Percentiles rank a stretch among this genome's conserved stretches.
Evolutionary conservation across 2,113 vertebrate genomes (phyloP).

Genomic region (Chloebia gouldiae): DNA sequence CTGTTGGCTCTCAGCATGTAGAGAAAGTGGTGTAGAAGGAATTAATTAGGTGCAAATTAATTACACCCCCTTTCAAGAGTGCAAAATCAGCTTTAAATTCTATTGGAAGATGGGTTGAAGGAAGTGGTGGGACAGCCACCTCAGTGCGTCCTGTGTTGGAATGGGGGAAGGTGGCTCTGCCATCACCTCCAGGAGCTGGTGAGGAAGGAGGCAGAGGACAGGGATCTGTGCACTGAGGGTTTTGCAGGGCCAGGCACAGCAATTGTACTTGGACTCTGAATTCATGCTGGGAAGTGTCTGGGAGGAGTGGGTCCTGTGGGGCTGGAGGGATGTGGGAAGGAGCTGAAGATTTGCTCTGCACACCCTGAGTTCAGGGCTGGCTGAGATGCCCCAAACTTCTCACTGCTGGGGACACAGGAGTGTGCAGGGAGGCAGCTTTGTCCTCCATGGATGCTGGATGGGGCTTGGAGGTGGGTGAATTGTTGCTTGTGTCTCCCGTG

Average conservation of each 20-base stretch:
- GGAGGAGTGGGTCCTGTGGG: not conserved
- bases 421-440: fast-evolving
- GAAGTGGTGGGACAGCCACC: not conserved
- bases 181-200: fast-evolving
- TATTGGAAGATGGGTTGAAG: not conserved
- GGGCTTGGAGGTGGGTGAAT: not conserved
- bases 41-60: constrained; percentile 9
- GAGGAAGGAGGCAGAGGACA: not conserved
- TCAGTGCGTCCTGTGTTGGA: fast-evolving
- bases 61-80: not conserved
- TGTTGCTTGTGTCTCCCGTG: not conserved
- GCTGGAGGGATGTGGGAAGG: not conserved
- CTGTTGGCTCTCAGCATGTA: not conserved
- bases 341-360: not conserved
- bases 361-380: not conserved
- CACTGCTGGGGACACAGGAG: not conserved
- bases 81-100: not conserved
- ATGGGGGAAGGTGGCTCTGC: not conserved
- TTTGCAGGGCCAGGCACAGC: not conserved
- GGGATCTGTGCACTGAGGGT: fast-evolving
- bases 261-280: not conserved
- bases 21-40: not conserved
- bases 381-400: not conserved
- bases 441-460: not conserved
- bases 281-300: not conserved